Evolutionary conservation across 2,888 invertebrate species (phyloP).

Genomic region (Drosophila leonis): DNA sequence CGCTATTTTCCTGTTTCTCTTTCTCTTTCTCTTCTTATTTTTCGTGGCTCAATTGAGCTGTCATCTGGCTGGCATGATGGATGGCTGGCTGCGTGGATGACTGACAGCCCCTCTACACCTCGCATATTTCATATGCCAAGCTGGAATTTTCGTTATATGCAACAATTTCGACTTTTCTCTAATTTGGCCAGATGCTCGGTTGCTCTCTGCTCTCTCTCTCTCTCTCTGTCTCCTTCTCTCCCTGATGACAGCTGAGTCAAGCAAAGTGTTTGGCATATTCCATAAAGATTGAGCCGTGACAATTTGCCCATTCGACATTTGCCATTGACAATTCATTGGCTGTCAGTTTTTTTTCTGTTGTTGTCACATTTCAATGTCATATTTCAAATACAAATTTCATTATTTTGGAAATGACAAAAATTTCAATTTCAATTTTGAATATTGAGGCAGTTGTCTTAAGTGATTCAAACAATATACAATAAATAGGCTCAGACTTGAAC

Average conservation of each 20-base stretch:
- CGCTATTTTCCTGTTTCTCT: conserved; percentile 32
- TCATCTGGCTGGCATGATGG: conserved; percentile 41
- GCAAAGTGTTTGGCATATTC: conserved; percentile 3
- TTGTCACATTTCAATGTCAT: background rate
- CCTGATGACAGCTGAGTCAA: conserved; percentile 32
- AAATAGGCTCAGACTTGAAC: no score
- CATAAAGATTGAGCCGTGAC: conserved; percentile 1
- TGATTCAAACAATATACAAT: no score
- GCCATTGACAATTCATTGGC: conserved; percentile 24
- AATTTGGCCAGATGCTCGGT: conserved; percentile 23
- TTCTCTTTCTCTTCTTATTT: background rate
- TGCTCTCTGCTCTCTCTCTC: background rate
- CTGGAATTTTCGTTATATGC: conserved; percentile 20
- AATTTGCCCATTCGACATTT: conserved; percentile 15
- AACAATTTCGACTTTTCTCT: conserved; percentile 9
- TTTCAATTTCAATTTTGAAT: background rate
- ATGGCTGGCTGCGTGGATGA: conserved; percentile 6
- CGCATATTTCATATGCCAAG: background rate
- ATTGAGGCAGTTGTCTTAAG: no score
- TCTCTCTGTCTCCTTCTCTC: background rate
- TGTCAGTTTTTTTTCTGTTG: background rate
- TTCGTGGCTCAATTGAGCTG: conserved; percentile 67
- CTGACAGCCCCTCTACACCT: background rate
- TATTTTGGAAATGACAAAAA: background rate
- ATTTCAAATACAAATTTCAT: conserved; percentile 4